Evolutionary conservation across 2,888 invertebrate genomes (phyloP).

Genomic region (Ormyrus rosae): DNA sequence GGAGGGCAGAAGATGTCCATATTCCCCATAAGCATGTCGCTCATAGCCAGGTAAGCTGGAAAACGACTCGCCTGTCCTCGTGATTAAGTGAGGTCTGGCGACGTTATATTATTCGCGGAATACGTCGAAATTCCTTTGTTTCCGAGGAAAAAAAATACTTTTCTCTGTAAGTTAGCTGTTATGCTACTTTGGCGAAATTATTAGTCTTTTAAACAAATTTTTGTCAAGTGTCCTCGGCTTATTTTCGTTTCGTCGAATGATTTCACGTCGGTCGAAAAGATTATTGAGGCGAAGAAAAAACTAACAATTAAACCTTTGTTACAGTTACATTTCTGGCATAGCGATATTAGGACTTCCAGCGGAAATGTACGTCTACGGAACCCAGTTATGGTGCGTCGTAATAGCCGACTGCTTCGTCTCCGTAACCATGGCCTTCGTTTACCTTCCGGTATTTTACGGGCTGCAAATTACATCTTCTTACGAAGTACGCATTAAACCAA

Average conservation of each 20-base stretch:
- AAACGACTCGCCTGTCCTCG: too few relatives aligned
- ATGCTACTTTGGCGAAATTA: too few relatives aligned
- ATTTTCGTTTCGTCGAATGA: too few relatives aligned
- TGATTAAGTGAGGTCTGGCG: too few relatives aligned
- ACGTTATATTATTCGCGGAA: too few relatives aligned
- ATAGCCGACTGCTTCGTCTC: constrained; percentile 82
- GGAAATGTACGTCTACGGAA: constrained; percentile 87
- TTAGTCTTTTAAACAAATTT: not conserved
- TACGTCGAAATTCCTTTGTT: too few relatives aligned
- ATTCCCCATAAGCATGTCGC: constrained; percentile 86
- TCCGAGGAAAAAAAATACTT: too few relatives aligned
- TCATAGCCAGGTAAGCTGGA: constrained; percentile 82
- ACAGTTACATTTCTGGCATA: constrained; percentile 86
- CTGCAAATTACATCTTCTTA: constrained; percentile 86
- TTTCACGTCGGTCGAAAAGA: too few relatives aligned
- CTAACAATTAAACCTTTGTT: constrained; percentile 12
- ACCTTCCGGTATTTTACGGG: constrained; percentile 85
- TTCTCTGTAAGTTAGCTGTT: too few relatives aligned
- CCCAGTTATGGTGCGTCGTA: constrained; percentile 83
- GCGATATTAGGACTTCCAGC: constrained; percentile 85
- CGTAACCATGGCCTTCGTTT: constrained; percentile 81
- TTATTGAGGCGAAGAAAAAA: not conserved
- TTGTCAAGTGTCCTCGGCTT: too few relatives aligned
- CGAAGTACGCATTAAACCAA: constrained; percentile 78
- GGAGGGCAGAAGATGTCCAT: constrained; percentile 88